Base-by-base conservation (phyloP, 2,888 invertebrate species). In the Philopedon plagiatum region DNA sequence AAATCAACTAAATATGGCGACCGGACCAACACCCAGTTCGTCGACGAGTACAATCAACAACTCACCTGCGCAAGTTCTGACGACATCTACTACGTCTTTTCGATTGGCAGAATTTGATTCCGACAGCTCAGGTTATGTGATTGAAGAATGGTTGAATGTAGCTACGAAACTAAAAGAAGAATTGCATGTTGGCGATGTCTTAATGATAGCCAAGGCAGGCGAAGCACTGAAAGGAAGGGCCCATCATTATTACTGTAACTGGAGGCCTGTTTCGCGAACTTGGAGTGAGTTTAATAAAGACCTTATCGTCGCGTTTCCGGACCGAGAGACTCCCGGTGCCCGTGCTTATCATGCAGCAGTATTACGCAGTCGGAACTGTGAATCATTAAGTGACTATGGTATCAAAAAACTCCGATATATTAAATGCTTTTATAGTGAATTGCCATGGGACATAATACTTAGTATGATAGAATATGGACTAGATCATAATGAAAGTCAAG, bases 201-300 rank as follows among this genome's bases (percentile, higher is more conserved):
- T 77, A 62, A 78, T 76, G 71, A 76, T 76, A 18, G 73, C 64
- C 19, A 78, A 76, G 29, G 75, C 75, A 8, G 69, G 77, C 7
- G 74, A 76, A 23, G 76, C 77, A 39, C 44, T 78, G 46, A 74
- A 76, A 68, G 54, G 64, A 60, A 51, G 77, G 37, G 77, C 39
- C 37, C 60, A 76, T 71, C 71, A 58, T 19, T 79, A 74, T 64
- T 72, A 65, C 44, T 71, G 73, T 44, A 70, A 73, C 15, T 79
- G 77, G 76, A 54, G 75, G 44, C 77, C 78, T 18, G 19, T 76
- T 44, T 46, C 18, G 23, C 65, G 76, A 46, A 76, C 73, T 7
- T 69, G 56, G 62, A 29, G 23, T 13, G 19, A 62, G 51, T 77
- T 78, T 72, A 66, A 72, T 29, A 56, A 61, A 19, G 77, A 78